These are phyloP conservation scores for Anthonomus grandis DNA, from an alignment of 1,140 invertebrate genomes.

Conservation along the genomic window DNA sequence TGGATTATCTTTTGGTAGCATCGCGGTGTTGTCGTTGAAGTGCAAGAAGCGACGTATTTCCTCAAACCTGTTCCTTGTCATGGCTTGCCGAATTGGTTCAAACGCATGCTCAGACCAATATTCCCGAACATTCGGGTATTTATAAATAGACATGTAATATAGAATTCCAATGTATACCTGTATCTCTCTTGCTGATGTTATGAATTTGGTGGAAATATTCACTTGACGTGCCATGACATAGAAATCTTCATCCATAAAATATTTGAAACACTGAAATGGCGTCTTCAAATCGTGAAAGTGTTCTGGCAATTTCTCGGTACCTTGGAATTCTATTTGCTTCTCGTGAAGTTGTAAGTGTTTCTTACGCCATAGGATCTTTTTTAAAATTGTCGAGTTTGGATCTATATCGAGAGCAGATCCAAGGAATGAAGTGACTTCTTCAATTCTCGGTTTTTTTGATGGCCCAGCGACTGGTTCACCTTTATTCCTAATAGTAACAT, in stretches of 20 bases:
- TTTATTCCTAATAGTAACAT: no score
- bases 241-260: slow-evolving; percentile 4
- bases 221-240: slow-evolving; percentile 1
- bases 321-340: neutral
- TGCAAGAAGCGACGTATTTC: slow-evolving; percentile 20
- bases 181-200: slow-evolving; percentile 6
- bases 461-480: no score
- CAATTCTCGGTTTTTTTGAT: no score
- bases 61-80: neutral
- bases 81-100: slow-evolving; percentile 2
- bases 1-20: slow-evolving; percentile 26
- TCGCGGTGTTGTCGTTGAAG: slow-evolving; percentile 39
- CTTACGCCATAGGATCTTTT: no score
- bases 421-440: no score
- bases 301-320: slow-evolving; percentile 1
- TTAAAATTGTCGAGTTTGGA: no score
- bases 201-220: slow-evolving; percentile 1
- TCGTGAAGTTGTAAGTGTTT: no score
- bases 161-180: slow-evolving; percentile 2
- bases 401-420: no score
- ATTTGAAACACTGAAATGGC: neutral
- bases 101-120: slow-evolving; percentile 5
- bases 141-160: no score
- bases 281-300: neutral
- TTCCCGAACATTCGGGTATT: slow-evolving; percentile 3